Evolutionary conservation across 35 echinoderm and acorn worm genomes (phyloP).

Genomic region (Apostichopus japonicus): DNA sequence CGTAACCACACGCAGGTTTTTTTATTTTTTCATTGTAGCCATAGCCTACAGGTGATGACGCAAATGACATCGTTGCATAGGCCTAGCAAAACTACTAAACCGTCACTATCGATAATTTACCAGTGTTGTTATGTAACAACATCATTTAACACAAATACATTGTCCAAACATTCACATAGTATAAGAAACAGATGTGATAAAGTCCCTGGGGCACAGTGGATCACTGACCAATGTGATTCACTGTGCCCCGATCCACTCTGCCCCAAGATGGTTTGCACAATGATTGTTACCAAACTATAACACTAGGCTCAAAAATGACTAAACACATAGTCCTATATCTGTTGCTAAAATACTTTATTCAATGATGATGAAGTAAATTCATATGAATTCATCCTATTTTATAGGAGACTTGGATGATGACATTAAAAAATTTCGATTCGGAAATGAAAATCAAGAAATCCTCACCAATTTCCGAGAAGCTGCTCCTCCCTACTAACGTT

Average conservation of each 20-base stretch:
- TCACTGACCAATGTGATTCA: neutral
- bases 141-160: neutral
- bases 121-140: neutral
- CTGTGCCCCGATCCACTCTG: conserved; percentile 31
- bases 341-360: neutral
- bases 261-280: conserved; percentile 3
- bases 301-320: neutral
- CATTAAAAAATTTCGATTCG: too few species aligned
- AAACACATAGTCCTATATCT: neutral
- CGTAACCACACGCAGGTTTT: neutral
- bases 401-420: too few species aligned
- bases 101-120: neutral
- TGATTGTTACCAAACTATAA: neutral
- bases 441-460: too few species aligned
- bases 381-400: too few species aligned
- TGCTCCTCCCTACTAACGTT: neutral
- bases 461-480: too few species aligned
- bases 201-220: neutral
- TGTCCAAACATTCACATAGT: too few species aligned
- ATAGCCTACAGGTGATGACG: too few species aligned
- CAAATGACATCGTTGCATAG: neutral
- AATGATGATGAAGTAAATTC: neutral
- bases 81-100: too few species aligned
- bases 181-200: neutral
- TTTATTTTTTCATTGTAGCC: neutral